phyloP scores from a whole-genome alignment of 1,140 invertebrate genomes.

The fruit fly (Drosophila melanogaster) region Release_6_plus_ISO1_MT NC_004354.4:15285501-15286000 shows the following conservation, averaged over 20 bases:
- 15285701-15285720: slow-evolving; percentile 2
- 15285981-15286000: slow-evolving; percentile 15
- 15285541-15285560: slow-evolving; percentile 44
- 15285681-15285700: slow-evolving; percentile 26
- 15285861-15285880: no score
- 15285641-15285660: slow-evolving; percentile 37
- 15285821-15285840: no score
- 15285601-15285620: not conserved
- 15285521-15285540: slow-evolving; percentile 43
- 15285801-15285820: no score
- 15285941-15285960: no score
- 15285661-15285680: slow-evolving; percentile 42
- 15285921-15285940: no score
- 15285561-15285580: slow-evolving; percentile 10
- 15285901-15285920: no score
- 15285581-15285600: no score
- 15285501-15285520: slow-evolving; percentile 56
- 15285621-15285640: slow-evolving; percentile 5
- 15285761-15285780: no score
- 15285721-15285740: slow-evolving; percentile 38
- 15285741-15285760: slow-evolving; percentile 42
- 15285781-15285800: no score
- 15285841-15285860: no score
- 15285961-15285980: not conserved
- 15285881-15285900: no score